phyloP scores from a whole-genome alignment of 2,113 vertebrate genomes.

The Trinectes maculatus region DNA sequence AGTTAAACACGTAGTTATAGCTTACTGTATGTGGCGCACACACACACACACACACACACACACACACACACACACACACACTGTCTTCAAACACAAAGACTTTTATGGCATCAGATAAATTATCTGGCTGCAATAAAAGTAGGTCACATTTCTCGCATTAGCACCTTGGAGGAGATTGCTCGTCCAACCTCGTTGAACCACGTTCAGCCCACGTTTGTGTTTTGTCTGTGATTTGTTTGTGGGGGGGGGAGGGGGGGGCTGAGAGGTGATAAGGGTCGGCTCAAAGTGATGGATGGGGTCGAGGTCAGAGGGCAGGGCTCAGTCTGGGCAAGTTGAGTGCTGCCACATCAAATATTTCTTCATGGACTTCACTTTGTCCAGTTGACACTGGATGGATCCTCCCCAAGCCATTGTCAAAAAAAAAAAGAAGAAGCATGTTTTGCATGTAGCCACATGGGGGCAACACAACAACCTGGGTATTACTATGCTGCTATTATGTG shows the following conservation, averaged over 20 bases:
- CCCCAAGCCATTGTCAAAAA: neutral
- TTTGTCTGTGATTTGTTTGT: neutral
- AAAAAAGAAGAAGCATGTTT: neutral
- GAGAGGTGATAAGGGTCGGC: neutral
- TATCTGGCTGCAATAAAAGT: neutral
- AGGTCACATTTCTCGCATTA: neutral
- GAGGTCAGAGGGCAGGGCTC: neutral
- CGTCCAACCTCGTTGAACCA: too few relatives aligned
- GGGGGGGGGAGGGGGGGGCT: neutral
- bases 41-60: too few relatives aligned
- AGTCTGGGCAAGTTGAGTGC: neutral
- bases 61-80: too few relatives aligned
- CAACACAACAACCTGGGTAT: neutral
- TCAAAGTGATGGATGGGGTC: neutral
- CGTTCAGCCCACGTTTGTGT: too few relatives aligned
- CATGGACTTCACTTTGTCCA: neutral
- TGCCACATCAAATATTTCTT: neutral
- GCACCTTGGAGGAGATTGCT: too few relatives aligned
- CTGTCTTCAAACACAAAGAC: neutral
- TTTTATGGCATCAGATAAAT: constrained; percentile 7
- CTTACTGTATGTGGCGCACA: too few relatives aligned
- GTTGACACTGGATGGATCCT: neutral
- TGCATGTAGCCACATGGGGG: neutral
- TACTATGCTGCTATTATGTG: too few relatives aligned
- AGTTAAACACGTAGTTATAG: too few relatives aligned